Percentiles rank a stretch among this genome's conserved stretches.
Evolutionary conservation across 2,113 vertebrate genomes (phyloP).

Genomic region (Equus quagga): DNA sequence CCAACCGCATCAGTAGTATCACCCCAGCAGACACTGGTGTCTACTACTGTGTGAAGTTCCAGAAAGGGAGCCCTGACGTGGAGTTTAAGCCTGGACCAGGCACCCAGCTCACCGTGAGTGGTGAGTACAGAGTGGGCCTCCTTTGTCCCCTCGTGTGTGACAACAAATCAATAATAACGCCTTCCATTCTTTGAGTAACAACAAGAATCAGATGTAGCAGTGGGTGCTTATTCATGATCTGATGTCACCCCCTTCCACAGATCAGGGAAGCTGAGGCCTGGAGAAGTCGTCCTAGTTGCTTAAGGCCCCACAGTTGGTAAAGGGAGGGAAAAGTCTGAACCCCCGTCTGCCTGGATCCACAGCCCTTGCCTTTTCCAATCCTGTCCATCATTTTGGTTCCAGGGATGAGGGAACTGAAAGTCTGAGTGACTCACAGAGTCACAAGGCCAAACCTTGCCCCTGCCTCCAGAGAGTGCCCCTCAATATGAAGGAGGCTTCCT

Average conservation of each 20-base stretch:
- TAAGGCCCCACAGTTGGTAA: rapidly evolving
- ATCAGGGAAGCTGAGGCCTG: background rate
- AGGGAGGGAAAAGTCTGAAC: background rate
- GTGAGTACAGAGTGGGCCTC: conserved; percentile 6
- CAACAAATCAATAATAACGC: rapidly evolving
- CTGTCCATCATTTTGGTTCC: background rate
- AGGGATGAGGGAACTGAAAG: background rate
- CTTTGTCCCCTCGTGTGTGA: rapidly evolving
- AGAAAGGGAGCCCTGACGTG: rapidly evolving
- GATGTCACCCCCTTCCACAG: background rate
- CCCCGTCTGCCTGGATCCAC: rapidly evolving
- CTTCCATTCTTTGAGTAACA: rapidly evolving
- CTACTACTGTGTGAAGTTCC: conserved; percentile 72
- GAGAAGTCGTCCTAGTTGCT: rapidly evolving
- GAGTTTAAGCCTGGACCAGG: rapidly evolving
- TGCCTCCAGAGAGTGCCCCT: background rate
- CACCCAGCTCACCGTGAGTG: background rate
- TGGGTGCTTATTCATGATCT: too few relatives aligned
- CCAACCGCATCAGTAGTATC: conserved; percentile 23
- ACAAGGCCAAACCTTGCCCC: background rate
- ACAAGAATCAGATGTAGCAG: rapidly evolving
- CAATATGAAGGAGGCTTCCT: rapidly evolving
- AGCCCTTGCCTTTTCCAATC: rapidly evolving
- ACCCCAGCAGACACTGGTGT: background rate
- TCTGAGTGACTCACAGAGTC: background rate